Evolutionary conservation across 2,797 vertebrate genomes (phyloP), one percentile per base, ranked within the genome.

Genomic region (Neosalanx taihuensis): DNA sequence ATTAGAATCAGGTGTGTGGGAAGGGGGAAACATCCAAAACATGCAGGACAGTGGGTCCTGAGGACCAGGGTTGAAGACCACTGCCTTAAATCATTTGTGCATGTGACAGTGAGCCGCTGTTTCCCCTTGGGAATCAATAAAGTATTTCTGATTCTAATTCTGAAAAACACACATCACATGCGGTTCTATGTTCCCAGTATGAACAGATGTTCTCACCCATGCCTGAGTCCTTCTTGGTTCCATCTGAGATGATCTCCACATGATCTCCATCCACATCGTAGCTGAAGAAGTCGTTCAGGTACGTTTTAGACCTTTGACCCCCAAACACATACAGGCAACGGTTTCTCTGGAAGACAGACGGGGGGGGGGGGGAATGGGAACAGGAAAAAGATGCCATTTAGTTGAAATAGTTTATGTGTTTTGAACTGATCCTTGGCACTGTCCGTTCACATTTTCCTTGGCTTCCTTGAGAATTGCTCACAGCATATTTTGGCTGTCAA

Each of bases 211-310:
- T 76, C 92, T 94, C 87, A 99, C 98, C 97, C 97, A 99, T 99
- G 75, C 98, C 98, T 1, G 98, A 99, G 91, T 99, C 98, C 79
- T 99, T 99, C 90, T 99, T 99, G 0, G 97, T 99, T 80, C 98
- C 97, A 23, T 99, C 98, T 3, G 98, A 99, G 85, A 99, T 99
- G 76, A 99, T 98, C 79, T 99, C 98, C 62, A 99, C 96, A 0
- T 99, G 98, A 83, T 99, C 95, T 18, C 92, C 94, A 33, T 99
- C 98, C 64, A 99, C 98, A 15, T 99, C 96, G 0, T 99, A 99
- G 84, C 98, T 99, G 89, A 99, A 99, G 92, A 99, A 99, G 85
- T 99, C 98, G 6, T 99, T 99, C 81, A 99, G 93, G 41, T 99
- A 99, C 0, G 98, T 99, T 90, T 99, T 99, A 0, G 98, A 98